Evolutionary conservation across 37 sponge, comb jelly and placozoan species (phyloP).

Genomic region (Cliona cf. orientalis): DNA sequence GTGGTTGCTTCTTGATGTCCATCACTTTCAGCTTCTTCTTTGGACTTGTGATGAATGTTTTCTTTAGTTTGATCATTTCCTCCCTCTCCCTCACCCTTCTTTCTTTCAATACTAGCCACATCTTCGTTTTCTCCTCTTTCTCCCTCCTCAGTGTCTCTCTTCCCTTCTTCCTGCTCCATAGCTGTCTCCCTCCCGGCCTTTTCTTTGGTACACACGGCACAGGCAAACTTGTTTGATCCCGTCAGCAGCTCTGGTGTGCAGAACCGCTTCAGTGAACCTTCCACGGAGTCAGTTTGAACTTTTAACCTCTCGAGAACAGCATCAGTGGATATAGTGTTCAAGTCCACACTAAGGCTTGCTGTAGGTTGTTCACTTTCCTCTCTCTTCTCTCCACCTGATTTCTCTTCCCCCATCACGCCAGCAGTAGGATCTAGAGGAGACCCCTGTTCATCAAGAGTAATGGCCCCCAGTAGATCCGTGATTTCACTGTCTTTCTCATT

Average conservation of each 20-base stretch:
- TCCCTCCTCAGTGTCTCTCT: constrained; percentile 3
- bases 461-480: too few relatives aligned
- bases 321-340: background rate
- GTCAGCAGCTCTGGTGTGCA: constrained; percentile 65
- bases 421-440: too few relatives aligned
- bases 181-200: background rate
- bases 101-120: too few relatives aligned
- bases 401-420: too few relatives aligned
- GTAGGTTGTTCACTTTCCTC: background rate
- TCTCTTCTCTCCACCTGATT: too few relatives aligned
- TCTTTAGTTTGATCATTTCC: background rate
- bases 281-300: constrained; percentile 27
- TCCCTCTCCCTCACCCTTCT: constrained; percentile 26
- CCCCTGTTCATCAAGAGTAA: too few relatives aligned
- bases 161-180: background rate
- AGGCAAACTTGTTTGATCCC: constrained; percentile 82
- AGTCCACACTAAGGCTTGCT: background rate
- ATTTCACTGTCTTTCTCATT: too few relatives aligned
- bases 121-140: constrained; percentile 50
- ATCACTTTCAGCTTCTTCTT: constrained; percentile 7
- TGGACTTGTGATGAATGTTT: background rate
- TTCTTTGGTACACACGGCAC: constrained; percentile 66
- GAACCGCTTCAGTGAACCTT: constrained; percentile 65
- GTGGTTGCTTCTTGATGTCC: background rate
- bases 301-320: background rate